Base-by-base conservation (phyloP, 2,888 invertebrate genomes). In the Monochamus alternatus region DNA sequence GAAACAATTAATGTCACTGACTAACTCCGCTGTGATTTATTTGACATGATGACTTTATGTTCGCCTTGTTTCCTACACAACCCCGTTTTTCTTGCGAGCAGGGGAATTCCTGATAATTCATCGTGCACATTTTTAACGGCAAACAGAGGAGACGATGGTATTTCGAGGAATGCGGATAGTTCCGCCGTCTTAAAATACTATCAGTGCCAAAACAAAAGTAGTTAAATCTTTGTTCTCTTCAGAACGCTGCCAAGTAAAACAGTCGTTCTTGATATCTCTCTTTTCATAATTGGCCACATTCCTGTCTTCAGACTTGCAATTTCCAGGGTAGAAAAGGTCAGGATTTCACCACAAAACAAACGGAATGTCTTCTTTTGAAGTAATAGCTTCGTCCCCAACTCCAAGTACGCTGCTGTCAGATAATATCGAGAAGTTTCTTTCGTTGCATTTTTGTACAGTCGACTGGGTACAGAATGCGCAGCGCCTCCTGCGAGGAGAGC, bases 221-320 rank as follows among this genome's bases (percentile, higher is more conserved):
- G 74, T 68, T 71, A 71, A 78, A 75, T 78, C 67, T 72, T 77
- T 63, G 44, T 63, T 60, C 22, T 55, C 22, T 3, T 22, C 55
- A 8, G 58, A 59, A 75, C 73, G 76, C 58, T 71, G 75, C 75
- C 77, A 74, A 70, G 69, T 75, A 72, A 73, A 78, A 80, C 70
- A 51, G 75, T 74, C 78, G 67, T 66, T 38, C 62, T 65, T 69
- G 75, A 77, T 79, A 80, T 80, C 80, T 79, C 65, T 75, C 67
- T 74, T 77, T 70, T 78, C 77, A 75, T 80, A 80, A 80, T 80
- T 80, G 79, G 76, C 75, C 75, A 75, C 79, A 80, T 80, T 80
- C 80, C 74, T 79, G 79, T 74, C 73, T 73, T 30, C 76, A 75
- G 75, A 77, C 77, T 76, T 75, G 79, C 76, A 76, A 77, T 77